These are phyloP conservation scores for Operophtera brumata DNA, from an alignment of 2,888 invertebrate species.

Conservation along the genomic window DNA sequence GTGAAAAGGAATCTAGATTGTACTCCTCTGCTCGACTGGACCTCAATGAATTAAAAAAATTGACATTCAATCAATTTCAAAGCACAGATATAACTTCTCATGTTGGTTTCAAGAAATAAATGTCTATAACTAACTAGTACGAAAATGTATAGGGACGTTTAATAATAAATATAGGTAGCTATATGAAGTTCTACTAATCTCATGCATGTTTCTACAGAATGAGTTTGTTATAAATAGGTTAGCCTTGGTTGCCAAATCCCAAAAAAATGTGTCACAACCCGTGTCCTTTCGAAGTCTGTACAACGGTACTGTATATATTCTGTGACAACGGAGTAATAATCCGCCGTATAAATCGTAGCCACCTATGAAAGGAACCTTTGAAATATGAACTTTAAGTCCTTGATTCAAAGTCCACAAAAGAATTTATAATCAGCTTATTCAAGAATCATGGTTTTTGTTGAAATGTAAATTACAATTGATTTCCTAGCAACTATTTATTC, in stretches of 20 bases:
- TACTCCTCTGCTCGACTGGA: no score
- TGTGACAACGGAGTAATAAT: no score
- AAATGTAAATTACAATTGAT: conserved; percentile 14
- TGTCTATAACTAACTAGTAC: no score
- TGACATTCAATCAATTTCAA: no score
- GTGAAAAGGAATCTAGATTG: no score
- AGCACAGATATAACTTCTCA: no score
- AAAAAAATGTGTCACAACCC: conserved; percentile 33
- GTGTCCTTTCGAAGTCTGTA: conserved; percentile 26
- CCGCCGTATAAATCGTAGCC: conserved; percentile 12
- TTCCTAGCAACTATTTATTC: background rate
- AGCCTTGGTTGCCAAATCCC: conserved; percentile 38
- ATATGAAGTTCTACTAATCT: background rate
- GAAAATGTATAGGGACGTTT: no score
- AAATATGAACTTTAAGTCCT: conserved; percentile 10
- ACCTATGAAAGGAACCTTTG: background rate
- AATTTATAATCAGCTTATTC: conserved; percentile 13
- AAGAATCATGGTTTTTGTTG: conserved; percentile 10
- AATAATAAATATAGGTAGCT: no score
- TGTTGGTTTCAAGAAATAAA: no score
- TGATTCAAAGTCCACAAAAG: conserved; percentile 1
- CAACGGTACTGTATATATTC: no score
- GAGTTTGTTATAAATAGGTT: conserved; percentile 32
- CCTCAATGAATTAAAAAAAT: no score
- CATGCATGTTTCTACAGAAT: background rate